These are phyloP conservation scores for Keiferia lycopersicella DNA, from an alignment of 2,888 invertebrate genomes.

Conservation along the genomic window DNA sequence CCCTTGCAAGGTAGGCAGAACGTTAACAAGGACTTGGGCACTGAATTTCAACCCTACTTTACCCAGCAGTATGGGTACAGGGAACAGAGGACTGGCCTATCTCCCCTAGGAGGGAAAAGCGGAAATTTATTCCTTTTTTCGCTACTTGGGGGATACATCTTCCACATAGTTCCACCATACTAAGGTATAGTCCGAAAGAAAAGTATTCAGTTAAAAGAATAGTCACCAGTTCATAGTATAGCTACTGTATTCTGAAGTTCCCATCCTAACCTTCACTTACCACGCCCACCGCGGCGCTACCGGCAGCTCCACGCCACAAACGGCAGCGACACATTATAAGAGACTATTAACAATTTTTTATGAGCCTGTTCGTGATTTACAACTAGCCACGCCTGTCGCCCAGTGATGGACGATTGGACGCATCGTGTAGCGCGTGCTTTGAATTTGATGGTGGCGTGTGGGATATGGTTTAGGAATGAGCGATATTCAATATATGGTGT, in stretches of 20 bases:
- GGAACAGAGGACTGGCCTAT: too few species aligned
- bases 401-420: constrained; percentile 49
- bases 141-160: too few species aligned
- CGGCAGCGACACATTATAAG: constrained; percentile 16
- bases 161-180: too few species aligned
- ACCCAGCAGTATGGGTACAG: too few species aligned
- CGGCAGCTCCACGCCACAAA: constrained; percentile 1
- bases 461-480: constrained; percentile 13
- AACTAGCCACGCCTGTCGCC: constrained; percentile 61
- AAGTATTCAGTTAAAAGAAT: too few species aligned
- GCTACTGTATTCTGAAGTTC: not conserved
- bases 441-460: constrained; percentile 45
- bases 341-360: constrained; percentile 51
- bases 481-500: not conserved
- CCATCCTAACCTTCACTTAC: not conserved
- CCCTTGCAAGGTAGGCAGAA: too few species aligned
- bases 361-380: constrained; percentile 56
- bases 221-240: too few species aligned
- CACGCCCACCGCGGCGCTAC: constrained; percentile 17
- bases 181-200: too few species aligned
- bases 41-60: too few species aligned
- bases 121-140: too few species aligned
- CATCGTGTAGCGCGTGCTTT: constrained; percentile 36
- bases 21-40: too few species aligned
- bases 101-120: too few species aligned